A percentile compares a stretch with the other conserved stretches of the same genome.
Conservation (phyloP, 1,140 invertebrate genomes). For the Tetranychus urticae region DNA sequence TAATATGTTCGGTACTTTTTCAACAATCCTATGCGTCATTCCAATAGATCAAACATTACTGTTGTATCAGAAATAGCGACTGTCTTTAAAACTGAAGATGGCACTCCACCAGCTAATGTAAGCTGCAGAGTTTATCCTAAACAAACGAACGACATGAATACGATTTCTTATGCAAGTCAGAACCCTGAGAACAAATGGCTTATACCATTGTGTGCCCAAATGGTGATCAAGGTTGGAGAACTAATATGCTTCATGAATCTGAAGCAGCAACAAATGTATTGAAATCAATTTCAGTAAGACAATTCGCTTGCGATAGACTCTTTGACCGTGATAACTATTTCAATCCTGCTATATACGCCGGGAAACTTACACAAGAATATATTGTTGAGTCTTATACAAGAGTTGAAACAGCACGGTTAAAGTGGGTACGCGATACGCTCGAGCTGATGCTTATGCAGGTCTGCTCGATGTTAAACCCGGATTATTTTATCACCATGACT, state of each 20-base stretch:
- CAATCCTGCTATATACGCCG: no score
- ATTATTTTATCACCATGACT: slow-evolving; percentile 25
- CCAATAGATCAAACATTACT: neutral
- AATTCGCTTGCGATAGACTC: neutral
- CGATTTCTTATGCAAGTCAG: neutral
- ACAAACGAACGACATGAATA: neutral
- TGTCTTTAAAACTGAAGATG: neutral
- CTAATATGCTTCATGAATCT: neutral
- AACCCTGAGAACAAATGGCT: neutral
- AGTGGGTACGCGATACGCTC: neutral
- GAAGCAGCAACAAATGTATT: neutral
- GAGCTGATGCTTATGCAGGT: no score
- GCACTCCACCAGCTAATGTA: neutral
- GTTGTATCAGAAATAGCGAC: neutral
- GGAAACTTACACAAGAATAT: no score
- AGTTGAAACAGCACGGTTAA: no score
- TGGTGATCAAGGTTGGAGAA: neutral
- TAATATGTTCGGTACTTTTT: no score
- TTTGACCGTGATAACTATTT: no score
- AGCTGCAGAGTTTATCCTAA: neutral
- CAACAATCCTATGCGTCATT: no score
- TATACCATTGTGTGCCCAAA: neutral
- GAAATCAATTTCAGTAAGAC: neutral
- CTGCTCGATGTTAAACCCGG: slow-evolving; percentile 13
- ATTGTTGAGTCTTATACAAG: no score